A percentile compares a stretch with the other conserved stretches of the same genome.
phyloP scores from a whole-genome alignment of 1,140 invertebrate genomes.

The Cephus cinctus region DNA sequence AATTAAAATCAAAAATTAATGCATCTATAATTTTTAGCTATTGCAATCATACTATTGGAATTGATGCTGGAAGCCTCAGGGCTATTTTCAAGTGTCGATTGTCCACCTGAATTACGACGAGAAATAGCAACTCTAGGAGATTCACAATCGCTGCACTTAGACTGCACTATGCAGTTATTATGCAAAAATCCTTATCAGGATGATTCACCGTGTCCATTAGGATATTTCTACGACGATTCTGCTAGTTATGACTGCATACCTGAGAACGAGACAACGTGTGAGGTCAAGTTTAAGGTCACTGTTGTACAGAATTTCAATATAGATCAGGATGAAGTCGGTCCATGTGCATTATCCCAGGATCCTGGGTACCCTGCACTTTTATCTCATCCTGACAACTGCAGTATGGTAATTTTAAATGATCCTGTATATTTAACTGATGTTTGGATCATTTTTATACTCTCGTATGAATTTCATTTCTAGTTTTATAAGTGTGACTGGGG shows the following conservation, averaged over 20 bases:
- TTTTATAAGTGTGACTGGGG: constrained; percentile 2
- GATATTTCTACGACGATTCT: neutral
- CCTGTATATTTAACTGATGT: no score
- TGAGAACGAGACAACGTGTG: neutral
- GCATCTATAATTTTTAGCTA: no score
- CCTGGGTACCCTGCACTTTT: neutral
- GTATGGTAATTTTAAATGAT: constrained; percentile 1
- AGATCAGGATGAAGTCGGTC: neutral
- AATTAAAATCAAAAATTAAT: no score
- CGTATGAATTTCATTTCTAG: no score
- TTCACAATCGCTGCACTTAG: neutral
- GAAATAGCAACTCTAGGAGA: neutral
- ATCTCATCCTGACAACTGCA: constrained; percentile 8
- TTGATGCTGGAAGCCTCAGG: neutral
- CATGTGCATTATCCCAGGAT: neutral
- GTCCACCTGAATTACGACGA: neutral
- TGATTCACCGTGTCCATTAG: neutral
- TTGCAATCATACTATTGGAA: no score
- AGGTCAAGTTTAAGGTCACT: constrained; percentile 8
- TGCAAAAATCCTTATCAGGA: neutral
- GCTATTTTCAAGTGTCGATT: constrained; percentile 4
- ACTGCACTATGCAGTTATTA: constrained; percentile 4
- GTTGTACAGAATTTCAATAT: constrained; percentile 1
- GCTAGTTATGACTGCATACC: neutral
- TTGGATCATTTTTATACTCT: no score